These are phyloP conservation scores for Lepidochrysops patricia DNA, from an alignment of 2,888 invertebrate genomes.

Conservation along the genomic window DNA sequence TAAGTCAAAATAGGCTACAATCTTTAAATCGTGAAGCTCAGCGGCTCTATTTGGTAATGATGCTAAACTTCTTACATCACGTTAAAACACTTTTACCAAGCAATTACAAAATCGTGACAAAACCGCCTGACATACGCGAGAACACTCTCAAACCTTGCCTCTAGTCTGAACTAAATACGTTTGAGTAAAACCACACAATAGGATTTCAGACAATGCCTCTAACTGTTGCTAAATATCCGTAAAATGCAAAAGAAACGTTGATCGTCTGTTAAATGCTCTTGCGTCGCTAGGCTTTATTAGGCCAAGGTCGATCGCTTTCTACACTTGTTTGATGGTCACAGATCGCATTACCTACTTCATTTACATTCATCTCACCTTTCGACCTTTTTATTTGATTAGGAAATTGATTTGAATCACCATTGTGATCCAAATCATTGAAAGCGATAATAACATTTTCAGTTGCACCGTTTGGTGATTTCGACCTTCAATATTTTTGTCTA, in stretches of 20 bases:
- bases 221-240: slow-evolving; percentile 54
- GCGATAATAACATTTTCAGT: slow-evolving; percentile 27
- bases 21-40: neutral
- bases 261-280: slow-evolving; percentile 71
- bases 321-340: slow-evolving; percentile 50
- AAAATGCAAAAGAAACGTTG: slow-evolving; percentile 59
- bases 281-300: slow-evolving; percentile 54
- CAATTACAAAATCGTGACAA: slow-evolving; percentile 45
- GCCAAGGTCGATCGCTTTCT: slow-evolving; percentile 69
- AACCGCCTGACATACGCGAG: slow-evolving; percentile 37
- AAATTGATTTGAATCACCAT: slow-evolving; percentile 39
- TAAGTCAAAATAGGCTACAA: neutral
- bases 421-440: slow-evolving; percentile 29
- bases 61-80: slow-evolving; percentile 11
- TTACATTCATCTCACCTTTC: slow-evolving; percentile 60
- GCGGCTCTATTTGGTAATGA: neutral
- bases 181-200: slow-evolving; percentile 47
- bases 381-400: slow-evolving; percentile 56
- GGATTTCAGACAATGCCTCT: slow-evolving; percentile 48
- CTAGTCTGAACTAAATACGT: slow-evolving; percentile 48
- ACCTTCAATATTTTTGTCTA: slow-evolving; percentile 56
- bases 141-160: slow-evolving; percentile 27
- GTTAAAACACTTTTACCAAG: slow-evolving; percentile 5
- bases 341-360: slow-evolving; percentile 40
- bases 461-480: slow-evolving; percentile 49